A percentile compares a stretch with the other conserved stretches of the same genome.
Evolutionary conservation across 92 coral and sea anemone species (phyloP).

Genomic region (Muricea muricata): DNA sequence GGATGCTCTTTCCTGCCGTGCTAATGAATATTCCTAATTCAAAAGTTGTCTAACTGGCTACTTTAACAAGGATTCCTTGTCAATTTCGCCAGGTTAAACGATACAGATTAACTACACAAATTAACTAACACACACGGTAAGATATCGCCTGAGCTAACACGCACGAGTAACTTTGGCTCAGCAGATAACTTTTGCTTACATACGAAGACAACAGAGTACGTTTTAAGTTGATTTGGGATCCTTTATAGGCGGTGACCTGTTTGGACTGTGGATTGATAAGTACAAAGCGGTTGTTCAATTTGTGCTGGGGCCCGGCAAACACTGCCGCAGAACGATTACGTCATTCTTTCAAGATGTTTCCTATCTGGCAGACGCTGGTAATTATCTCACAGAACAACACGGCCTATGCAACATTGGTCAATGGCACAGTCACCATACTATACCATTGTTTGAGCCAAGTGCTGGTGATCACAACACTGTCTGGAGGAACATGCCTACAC

Average conservation of each 20-base stretch:
- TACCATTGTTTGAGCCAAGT: slow-evolving; percentile 74
- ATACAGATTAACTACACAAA: too few relatives aligned
- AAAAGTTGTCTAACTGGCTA: too few relatives aligned
- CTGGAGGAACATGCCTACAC: slow-evolving; percentile 78
- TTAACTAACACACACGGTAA: too few relatives aligned
- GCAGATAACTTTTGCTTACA: too few relatives aligned
- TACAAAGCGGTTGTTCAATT: slow-evolving; percentile 75
- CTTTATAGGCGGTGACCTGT: slow-evolving; percentile 89
- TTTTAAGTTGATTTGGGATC: too few relatives aligned
- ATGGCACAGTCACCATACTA: slow-evolving; percentile 93
- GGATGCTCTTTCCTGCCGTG: too few relatives aligned
- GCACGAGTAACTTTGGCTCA: too few relatives aligned
- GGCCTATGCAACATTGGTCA: slow-evolving; percentile 90
- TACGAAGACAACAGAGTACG: not conserved
- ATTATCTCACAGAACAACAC: slow-evolving; percentile 58
- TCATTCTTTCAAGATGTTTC: slow-evolving; percentile 80
- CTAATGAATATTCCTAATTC: too few relatives aligned
- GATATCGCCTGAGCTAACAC: too few relatives aligned
- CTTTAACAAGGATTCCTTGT: too few relatives aligned
- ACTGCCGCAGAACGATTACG: slow-evolving; percentile 50
- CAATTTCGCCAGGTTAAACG: too few relatives aligned
- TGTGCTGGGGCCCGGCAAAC: slow-evolving; percentile 82
- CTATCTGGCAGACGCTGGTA: slow-evolving; percentile 68
- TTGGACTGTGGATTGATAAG: slow-evolving; percentile 82
- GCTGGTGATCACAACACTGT: slow-evolving; percentile 83